Percentiles rank a stretch among this genome's conserved stretches.
These are phyloP conservation scores for Gallinago undulata DNA, from an alignment of 2,113 vertebrate genomes.

Conservation along the genomic window DNA sequence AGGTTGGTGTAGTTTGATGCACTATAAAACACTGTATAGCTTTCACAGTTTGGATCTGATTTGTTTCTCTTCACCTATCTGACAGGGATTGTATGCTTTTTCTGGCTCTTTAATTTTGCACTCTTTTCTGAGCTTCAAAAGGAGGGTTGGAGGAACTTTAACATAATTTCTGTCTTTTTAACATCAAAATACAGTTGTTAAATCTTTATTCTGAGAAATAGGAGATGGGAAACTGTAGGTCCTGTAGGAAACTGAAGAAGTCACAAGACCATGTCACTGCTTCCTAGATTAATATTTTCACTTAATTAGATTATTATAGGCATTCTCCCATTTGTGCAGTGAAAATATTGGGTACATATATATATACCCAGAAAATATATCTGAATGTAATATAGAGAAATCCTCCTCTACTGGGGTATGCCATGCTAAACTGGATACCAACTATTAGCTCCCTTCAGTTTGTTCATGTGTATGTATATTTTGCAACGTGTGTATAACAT, in stretches of 20 bases:
- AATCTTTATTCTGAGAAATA: neutral
- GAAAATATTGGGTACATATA: too few relatives aligned
- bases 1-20: neutral
- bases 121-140: neutral
- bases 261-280: accelerated
- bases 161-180: neutral
- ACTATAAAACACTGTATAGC: neutral
- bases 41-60: neutral
- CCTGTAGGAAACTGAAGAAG: neutral
- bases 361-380: too few relatives aligned
- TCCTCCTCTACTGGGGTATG: neutral
- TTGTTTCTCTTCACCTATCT: neutral
- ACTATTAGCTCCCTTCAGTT: neutral
- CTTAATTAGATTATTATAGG: neutral
- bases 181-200: neutral
- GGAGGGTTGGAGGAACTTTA: neutral
- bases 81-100: neutral
- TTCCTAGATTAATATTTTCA: neutral
- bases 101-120: neutral
- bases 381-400: neutral
- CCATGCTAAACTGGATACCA: neutral
- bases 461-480: accelerated
- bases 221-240: neutral
- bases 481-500: neutral
- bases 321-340: neutral